phyloP scores from a whole-genome alignment of 37 sponge, comb jelly and placozoan genomes.

The Ephydatia muelleri region DNA sequence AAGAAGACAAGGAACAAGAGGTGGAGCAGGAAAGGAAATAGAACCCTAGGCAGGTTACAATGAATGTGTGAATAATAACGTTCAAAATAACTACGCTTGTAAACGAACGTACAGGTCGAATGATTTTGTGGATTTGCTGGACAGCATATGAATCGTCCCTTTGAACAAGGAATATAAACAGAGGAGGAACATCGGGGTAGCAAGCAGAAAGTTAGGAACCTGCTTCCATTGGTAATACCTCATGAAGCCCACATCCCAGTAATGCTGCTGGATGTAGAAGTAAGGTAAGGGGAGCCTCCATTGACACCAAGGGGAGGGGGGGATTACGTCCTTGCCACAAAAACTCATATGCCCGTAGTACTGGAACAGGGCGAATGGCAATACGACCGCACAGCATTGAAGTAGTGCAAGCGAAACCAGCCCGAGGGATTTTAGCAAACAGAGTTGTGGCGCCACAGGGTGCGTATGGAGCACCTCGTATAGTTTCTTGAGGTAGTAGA shows the following conservation, averaged over 20 bases:
- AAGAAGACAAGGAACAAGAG: slow-evolving; percentile 54
- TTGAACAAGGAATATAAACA: slow-evolving; percentile 5
- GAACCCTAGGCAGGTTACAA: neutral
- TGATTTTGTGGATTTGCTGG: neutral
- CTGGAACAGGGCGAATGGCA: slow-evolving; percentile 70
- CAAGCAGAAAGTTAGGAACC: slow-evolving; percentile 93
- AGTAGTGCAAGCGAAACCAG: neutral
- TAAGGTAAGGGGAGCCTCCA: slow-evolving; percentile 71
- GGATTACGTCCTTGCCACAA: slow-evolving; percentile 19
- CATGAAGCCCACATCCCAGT: slow-evolving; percentile 94
- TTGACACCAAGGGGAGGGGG: slow-evolving; percentile 59
- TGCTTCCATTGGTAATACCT: slow-evolving; percentile 88
- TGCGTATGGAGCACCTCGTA: neutral
- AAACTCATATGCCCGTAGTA: slow-evolving; percentile 56
- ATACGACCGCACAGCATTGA: slow-evolving; percentile 21
- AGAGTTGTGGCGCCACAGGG: neutral
- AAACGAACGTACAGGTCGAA: neutral
- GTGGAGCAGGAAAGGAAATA: slow-evolving; percentile 43
- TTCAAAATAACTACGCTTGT: neutral
- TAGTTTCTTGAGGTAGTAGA: slow-evolving; percentile 23
- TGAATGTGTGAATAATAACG: neutral
- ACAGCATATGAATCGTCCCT: neutral
- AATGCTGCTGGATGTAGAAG: slow-evolving; percentile 81
- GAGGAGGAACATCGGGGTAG: slow-evolving; percentile 77
- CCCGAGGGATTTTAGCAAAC: neutral